Percentiles rank a stretch among this genome's conserved stretches.
Conservation (phyloP, 1,140 invertebrate genomes). For the Acromyrmex heyeri region DNA sequence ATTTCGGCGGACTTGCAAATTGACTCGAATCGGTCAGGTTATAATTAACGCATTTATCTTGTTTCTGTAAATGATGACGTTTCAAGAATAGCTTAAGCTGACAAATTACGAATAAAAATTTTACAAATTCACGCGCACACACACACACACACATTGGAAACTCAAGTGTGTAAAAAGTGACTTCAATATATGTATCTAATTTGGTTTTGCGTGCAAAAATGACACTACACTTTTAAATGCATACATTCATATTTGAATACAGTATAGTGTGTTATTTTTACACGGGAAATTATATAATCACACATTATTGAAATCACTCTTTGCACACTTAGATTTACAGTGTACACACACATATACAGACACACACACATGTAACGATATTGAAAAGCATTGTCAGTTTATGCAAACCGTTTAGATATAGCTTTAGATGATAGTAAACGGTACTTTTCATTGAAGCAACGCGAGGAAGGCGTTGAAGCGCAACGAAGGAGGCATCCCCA, state of each 20-base stretch:
- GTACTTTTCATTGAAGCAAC: neutral
- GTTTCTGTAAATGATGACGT: neutral
- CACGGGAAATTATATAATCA: too few species aligned
- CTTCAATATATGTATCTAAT: too few species aligned
- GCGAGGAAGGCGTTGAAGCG: neutral
- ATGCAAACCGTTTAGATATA: neutral
- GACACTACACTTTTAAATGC: too few species aligned
- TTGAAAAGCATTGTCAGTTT: neutral
- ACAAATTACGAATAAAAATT: neutral
- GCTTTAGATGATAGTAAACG: neutral
- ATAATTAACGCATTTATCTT: constrained; percentile 1
- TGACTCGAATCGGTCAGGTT: neutral
- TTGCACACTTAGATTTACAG: too few species aligned
- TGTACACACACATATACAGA: too few species aligned
- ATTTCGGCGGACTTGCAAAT: neutral
- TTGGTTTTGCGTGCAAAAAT: too few species aligned
- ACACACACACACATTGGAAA: too few species aligned
- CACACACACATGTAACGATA: neutral
- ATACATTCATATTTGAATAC: too few species aligned
- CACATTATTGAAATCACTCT: too few species aligned
- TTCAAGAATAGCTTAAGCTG: neutral
- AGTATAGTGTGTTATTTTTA: too few species aligned
- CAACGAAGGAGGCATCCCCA: neutral
- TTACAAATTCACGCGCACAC: neutral
- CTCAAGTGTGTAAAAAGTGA: too few species aligned